These are phyloP conservation scores for Drosophila pseudoobscura DNA, from an alignment of 1,140 invertebrate genomes.

Conservation along the genomic window DNA sequence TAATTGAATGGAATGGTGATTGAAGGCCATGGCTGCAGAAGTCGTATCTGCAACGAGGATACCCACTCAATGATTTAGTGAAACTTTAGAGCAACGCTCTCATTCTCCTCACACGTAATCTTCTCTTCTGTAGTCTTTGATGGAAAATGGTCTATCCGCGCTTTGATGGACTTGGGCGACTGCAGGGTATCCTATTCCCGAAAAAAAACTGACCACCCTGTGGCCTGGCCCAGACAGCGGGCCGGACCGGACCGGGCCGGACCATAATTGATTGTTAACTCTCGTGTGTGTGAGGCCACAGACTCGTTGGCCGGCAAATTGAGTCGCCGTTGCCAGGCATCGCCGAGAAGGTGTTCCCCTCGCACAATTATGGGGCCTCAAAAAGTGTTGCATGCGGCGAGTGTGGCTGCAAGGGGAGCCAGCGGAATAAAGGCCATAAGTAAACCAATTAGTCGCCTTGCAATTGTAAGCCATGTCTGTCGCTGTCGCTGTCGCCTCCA, in stretches of 20 bases:
- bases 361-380: conserved; percentile 38
- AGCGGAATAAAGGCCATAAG: conserved; percentile 55
- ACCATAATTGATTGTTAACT: conserved; percentile 54
- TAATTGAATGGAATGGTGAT: no score
- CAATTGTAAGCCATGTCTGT: conserved; percentile 32
- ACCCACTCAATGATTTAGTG: no score
- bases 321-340: conserved; percentile 6
- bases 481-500: conserved; percentile 7
- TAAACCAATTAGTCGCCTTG: conserved; percentile 64
- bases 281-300: conserved; percentile 25
- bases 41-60: no score
- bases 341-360: background rate
- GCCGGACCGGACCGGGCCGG: background rate
- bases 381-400: conserved; percentile 25
- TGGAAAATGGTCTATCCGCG: no score
- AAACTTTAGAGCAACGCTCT: no score
- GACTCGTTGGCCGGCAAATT: conserved; percentile 22
- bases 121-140: no score
- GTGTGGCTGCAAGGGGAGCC: conserved; percentile 4
- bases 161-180: no score
- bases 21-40: no score
- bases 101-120: no score
- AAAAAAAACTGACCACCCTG: conserved; percentile 3
- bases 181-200: background rate
- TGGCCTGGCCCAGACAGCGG: conserved; percentile 5